A percentile compares a stretch with the other conserved stretches of the same genome.
These are phyloP conservation scores for Pelmatolapia mariae DNA, from an alignment of 2,113 vertebrate genomes.

Conservation along the genomic window DNA sequence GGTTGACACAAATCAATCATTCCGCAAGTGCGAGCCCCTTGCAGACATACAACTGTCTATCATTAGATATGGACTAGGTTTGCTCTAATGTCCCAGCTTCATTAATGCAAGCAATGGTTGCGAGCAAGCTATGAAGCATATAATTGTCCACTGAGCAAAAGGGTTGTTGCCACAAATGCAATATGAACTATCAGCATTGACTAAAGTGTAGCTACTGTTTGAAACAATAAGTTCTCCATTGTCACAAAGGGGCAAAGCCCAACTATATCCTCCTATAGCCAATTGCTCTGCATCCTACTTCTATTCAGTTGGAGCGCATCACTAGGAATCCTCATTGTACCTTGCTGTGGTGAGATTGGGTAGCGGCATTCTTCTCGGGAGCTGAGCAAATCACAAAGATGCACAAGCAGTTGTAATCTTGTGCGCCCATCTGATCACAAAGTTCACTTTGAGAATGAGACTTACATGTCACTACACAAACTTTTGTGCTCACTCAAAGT, in stretches of 20 bases:
- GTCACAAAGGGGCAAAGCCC: not conserved
- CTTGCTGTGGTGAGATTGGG: not conserved
- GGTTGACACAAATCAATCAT: conserved; percentile 54
- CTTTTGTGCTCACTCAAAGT: not conserved
- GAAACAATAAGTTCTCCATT: not conserved
- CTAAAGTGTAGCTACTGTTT: not conserved
- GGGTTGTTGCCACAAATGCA: not conserved
- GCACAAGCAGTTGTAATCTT: not conserved
- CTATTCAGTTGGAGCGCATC: not conserved
- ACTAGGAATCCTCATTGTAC: not conserved
- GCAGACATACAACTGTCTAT: not conserved
- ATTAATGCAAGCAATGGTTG: not conserved
- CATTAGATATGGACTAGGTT: not conserved
- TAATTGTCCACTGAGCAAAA: rapidly evolving
- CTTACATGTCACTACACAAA: rapidly evolving
- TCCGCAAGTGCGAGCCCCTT: conserved; percentile 34
- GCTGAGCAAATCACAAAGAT: not conserved
- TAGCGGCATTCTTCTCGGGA: rapidly evolving
- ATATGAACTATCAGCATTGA: not conserved
- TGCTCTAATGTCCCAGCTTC: not conserved
- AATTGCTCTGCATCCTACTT: not conserved
- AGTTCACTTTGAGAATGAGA: not conserved
- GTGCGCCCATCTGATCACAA: not conserved
- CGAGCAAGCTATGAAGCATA: not conserved
- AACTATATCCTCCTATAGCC: not conserved